Conservation (phyloP, 2,113 vertebrate species). For the Potamarius usumacintae region DNA sequence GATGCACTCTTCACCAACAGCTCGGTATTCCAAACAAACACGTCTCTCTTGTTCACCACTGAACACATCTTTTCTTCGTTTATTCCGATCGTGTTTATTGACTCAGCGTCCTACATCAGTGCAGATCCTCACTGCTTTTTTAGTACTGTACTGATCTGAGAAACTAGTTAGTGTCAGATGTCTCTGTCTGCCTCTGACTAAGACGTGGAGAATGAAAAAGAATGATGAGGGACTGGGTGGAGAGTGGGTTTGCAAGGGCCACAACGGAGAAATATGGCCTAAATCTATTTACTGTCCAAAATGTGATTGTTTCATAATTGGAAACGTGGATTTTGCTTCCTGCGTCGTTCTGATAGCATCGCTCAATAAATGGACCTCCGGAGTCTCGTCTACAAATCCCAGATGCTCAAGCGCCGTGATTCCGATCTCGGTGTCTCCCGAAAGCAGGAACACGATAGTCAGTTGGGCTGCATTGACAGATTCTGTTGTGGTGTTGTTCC, state of each 20-base stretch:
- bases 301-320: conserved; percentile 45
- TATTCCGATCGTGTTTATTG: conserved; percentile 35
- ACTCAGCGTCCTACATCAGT: background rate
- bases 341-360: conserved; percentile 33
- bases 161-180: background rate
- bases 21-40: conserved; percentile 38
- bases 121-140: background rate
- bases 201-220: background rate
- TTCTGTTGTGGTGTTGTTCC: conserved; percentile 18
- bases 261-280: background rate
- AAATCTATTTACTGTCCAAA: conserved; percentile 23
- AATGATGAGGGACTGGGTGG: background rate
- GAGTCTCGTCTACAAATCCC: conserved; percentile 30
- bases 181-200: conserved; percentile 16
- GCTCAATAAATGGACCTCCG: conserved; percentile 30
- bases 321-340: conserved; percentile 25
- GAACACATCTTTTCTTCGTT: conserved; percentile 29
- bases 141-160: background rate
- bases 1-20: conserved; percentile 11
- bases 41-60: conserved; percentile 3
- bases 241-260: background rate
- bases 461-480: conserved; percentile 21
- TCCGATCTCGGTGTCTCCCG: conserved; percentile 24
- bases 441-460: background rate
- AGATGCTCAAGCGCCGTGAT: conserved; percentile 10